phyloP scores from a whole-genome alignment of 1,140 invertebrate species.

The Penaeus japonicus region DNA sequence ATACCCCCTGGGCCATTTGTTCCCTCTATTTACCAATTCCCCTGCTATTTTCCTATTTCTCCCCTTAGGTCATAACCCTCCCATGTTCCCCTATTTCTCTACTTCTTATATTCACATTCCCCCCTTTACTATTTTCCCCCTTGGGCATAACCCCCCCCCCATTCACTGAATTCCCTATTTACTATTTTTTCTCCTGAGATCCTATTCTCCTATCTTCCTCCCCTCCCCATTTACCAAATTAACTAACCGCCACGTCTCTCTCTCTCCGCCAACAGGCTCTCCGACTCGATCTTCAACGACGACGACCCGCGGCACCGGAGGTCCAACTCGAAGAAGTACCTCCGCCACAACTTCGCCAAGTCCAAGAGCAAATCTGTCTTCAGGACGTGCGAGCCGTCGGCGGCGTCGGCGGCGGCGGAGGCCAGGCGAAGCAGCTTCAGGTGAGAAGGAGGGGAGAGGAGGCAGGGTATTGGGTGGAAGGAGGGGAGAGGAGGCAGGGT shows the following conservation, averaged over 20 bases:
- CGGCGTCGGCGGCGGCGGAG: conserved; percentile 45
- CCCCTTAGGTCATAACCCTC: neutral
- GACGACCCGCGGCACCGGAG: neutral
- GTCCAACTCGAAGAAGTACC: conserved; percentile 38
- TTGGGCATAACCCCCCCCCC: too few species aligned
- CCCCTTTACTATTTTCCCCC: too few species aligned
- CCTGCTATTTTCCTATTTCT: neutral
- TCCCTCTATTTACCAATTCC: too few species aligned
- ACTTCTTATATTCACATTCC: neutral
- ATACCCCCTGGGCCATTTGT: too few species aligned
- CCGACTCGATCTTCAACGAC: conserved; percentile 31
- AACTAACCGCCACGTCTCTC: neutral
- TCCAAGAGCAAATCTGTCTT: conserved; percentile 30
- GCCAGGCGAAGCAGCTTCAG: conserved; percentile 45
- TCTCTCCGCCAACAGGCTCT: neutral
- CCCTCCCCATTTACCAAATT: neutral
- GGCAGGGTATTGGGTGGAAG: neutral
- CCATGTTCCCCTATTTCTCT: neutral
- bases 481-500: neutral
- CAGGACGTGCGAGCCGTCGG: conserved; percentile 42
- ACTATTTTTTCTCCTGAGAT: too few species aligned
- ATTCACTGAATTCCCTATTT: too few species aligned
- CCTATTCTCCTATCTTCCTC: too few species aligned
- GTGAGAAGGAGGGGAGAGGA: neutral
- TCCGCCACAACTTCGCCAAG: conserved; percentile 47